These are phyloP conservation scores for Bombyx huttoni DNA, from an alignment of 2,888 invertebrate genomes.

Conservation along the genomic window DNA sequence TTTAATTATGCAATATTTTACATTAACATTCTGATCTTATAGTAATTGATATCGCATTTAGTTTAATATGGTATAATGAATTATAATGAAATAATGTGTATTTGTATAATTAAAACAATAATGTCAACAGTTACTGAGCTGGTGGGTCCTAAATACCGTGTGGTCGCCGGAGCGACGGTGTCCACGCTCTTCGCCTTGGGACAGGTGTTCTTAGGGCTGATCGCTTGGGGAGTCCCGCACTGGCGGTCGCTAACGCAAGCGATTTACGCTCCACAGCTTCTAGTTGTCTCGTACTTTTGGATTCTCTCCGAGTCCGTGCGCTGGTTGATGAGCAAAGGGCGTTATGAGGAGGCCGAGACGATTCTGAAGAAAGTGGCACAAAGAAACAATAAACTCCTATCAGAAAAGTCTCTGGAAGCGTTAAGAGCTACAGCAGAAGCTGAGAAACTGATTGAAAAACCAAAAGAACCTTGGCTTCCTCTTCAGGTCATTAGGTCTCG, in stretches of 20 bases:
- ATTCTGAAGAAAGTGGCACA: slow-evolving; percentile 75
- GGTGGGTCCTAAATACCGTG: slow-evolving; percentile 79
- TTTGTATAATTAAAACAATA: too few relatives aligned
- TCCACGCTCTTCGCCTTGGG: slow-evolving; percentile 80
- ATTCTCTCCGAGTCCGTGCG: slow-evolving; percentile 80
- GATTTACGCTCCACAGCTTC: slow-evolving; percentile 77
- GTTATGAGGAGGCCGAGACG: slow-evolving; percentile 74
- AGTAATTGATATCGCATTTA: too few relatives aligned
- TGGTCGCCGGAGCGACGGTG: slow-evolving; percentile 78
- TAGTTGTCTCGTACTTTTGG: slow-evolving; percentile 78
- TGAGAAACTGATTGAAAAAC: slow-evolving; percentile 21
- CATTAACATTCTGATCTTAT: too few relatives aligned
- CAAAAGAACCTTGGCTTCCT: slow-evolving; percentile 37
- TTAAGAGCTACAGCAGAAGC: slow-evolving; percentile 29
- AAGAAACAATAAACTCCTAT: slow-evolving; percentile 61
- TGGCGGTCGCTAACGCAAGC: slow-evolving; percentile 78
- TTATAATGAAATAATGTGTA: too few relatives aligned
- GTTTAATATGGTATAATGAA: too few relatives aligned
- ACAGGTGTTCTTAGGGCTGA: slow-evolving; percentile 75
- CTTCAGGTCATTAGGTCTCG: slow-evolving; percentile 36
- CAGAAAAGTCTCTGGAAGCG: slow-evolving; percentile 35
- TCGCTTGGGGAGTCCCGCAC: slow-evolving; percentile 78
- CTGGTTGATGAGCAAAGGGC: slow-evolving; percentile 82
- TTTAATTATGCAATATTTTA: not conserved
- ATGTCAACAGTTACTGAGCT: slow-evolving; percentile 76